Conservation (phyloP, 2,113 vertebrate species). For the Phaetusa simplex region DNA sequence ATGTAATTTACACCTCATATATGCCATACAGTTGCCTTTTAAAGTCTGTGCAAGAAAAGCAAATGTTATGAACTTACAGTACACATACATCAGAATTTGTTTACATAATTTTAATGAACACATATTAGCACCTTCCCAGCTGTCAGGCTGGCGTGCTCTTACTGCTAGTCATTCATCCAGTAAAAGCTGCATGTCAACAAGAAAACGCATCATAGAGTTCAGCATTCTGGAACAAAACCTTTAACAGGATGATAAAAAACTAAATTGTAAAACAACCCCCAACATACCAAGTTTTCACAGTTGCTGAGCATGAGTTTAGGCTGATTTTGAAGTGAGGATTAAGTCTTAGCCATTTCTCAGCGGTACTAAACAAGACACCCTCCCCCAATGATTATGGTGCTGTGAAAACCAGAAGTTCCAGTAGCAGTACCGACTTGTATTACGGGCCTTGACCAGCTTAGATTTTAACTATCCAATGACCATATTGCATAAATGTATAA, state of each 20-base stretch:
- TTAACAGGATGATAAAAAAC: neutral
- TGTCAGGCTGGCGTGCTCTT: neutral
- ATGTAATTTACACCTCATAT: neutral
- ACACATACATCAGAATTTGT: neutral
- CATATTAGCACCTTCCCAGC: neutral
- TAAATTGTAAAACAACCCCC: neutral
- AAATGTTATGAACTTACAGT: neutral
- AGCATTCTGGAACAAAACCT: neutral
- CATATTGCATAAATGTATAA: neutral
- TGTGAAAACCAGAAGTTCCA: neutral
- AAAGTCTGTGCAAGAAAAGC: neutral
- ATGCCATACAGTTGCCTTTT: neutral
- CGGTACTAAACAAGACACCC: neutral
- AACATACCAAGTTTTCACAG: neutral
- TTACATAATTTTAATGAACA: neutral
- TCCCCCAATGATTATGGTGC: rapidly evolving
- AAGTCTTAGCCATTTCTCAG: neutral
- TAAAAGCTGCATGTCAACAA: neutral
- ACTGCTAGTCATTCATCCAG: neutral
- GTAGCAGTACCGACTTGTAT: neutral
- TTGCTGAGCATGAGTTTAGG: neutral
- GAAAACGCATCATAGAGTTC: neutral
- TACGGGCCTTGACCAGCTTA: neutral
- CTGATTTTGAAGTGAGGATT: neutral
- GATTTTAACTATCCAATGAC: neutral